Evolutionary conservation across 2,797 vertebrate genomes (phyloP), one percentile per base, ranked within the genome.

Genomic region (Danio aesculapii): DNA sequence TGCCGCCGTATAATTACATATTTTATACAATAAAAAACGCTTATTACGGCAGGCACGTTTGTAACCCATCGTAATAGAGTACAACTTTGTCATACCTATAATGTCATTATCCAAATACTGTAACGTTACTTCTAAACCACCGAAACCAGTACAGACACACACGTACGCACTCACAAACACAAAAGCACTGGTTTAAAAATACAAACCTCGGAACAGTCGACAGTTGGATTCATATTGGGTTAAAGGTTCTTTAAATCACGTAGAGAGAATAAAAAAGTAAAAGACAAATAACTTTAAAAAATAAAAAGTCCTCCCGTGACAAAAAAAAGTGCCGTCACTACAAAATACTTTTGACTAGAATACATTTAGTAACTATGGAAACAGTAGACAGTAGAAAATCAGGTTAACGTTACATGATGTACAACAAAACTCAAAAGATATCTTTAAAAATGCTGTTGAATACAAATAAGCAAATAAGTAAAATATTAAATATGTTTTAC

Each of bases 301-400:
- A 59, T 9, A 17, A n/a, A 47, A 17, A 16, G 3, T 9, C 55
- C 5, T 73, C 8, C 1, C 11, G 53, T 73, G n/a, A 13, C 53
- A 14, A 19, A 2, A 11, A 62, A 72, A 0, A 41, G 6, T 14
- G 39, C 46, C 57, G 44, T 8, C 8, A 17, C 10, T 17, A 19
- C 16, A 53, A 30, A 52, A 19, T n/a, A 71, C 58, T 13, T 59
- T 7, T 47, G 67, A 12, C 47, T 8, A 8, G 47, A 19, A 75
- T 63, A 41, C 77, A 71, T 53, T 43, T 16, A 43, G 82, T 76
- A 66, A 76, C 82, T 44, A 84, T 77, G 77, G 82, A 7, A 80
- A 84, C 82, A 47, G n/a, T 19, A 21, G 5, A n/a, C n/a, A 49
- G n/a, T n/a, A 46, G 21, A 58, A 21, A 19, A 43, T n/a, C 9